Base-by-base conservation (phyloP, 2,888 invertebrate genomes). In the Xestia sexstrigata region DNA sequence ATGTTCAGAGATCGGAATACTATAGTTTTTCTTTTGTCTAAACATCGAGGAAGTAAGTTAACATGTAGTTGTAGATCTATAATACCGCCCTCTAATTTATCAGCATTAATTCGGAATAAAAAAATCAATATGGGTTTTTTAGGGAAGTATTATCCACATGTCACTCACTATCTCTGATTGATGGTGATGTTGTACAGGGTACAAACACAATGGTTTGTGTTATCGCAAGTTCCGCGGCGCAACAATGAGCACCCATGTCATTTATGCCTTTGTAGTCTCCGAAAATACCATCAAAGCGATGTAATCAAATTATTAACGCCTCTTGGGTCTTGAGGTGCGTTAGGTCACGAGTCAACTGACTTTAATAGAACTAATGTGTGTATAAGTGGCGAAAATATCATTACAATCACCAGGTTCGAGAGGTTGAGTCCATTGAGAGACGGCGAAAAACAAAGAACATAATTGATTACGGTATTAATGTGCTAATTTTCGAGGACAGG, bases 291-390 rank as follows among this genome's bases (percentile, higher is more conserved):
- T 5, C 13, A 45, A 66, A 70, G 39, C 39, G 17, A 55, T 42
- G 11, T 81, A 42, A 80, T 81, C 7, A 58, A 47, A 47, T 69
- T 52, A 66, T 60, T 58, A 55, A 78, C 78, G 65, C 60, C 66
- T 68, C 63, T 23, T 63, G 8, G 42, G 42, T n/a, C 47, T 35
- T 3, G 5, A 70, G 39, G n/a, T 66, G 35, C 42, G 0, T 13
- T 23, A 71, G 85, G 74, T 84, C 85, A 84, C 62, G 65, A 70
- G 81, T 83, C 83, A 84, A 83, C 9, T 62, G 67, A 60, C 67
- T 60, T 55, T 52, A 84, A 63, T 80, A 23, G 23, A n/a, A 69
- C 66, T 66, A 74, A 84, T 72, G 26, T 67, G 45, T 52, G 15
- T 35, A 23, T 45, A 70, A 60, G 62, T 79, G 75, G 20, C 70